These are phyloP conservation scores for Cheumatopsyche charites DNA, from an alignment of 1,140 invertebrate genomes.

Conservation along the genomic window DNA sequence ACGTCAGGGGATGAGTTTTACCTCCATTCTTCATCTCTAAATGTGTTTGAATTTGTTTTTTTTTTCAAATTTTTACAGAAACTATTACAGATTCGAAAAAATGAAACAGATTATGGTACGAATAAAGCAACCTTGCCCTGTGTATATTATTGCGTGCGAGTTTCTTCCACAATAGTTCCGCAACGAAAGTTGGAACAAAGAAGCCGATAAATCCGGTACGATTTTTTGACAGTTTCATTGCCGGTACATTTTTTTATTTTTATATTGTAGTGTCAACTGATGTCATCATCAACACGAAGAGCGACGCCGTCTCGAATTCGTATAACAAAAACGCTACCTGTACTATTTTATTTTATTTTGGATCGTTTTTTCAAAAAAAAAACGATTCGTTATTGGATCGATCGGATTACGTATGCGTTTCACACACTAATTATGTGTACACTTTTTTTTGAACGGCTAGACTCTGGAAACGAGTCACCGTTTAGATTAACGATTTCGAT, in stretches of 20 bases:
- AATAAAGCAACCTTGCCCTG: too few species aligned
- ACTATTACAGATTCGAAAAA: too few species aligned
- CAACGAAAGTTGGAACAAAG: constrained; percentile 9
- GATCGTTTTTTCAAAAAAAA: too few species aligned
- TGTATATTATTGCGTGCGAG: constrained; percentile 22
- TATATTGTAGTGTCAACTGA: constrained; percentile 24
- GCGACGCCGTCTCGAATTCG: neutral
- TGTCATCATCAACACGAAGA: constrained; percentile 23
- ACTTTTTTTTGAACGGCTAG: constrained; percentile 2
- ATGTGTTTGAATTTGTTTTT: too few species aligned
- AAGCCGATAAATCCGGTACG: constrained; percentile 3
- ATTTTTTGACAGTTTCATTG: constrained; percentile 23
- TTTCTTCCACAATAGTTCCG: neutral
- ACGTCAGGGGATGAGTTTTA: too few species aligned
- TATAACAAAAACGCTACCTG: too few species aligned
- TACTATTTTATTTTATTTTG: too few species aligned
- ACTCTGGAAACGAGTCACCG: constrained; percentile 18
- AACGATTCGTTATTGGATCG: neutral
- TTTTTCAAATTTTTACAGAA: too few species aligned
- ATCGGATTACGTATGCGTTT: constrained; percentile 10
- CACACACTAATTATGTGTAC: constrained; percentile 7
- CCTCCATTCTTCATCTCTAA: too few species aligned
- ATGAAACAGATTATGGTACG: too few species aligned
- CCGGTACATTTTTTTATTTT: constrained; percentile 9
- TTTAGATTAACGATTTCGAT: constrained; percentile 22